Conservation (phyloP, 2,888 invertebrate species). For the Maniola hyperantus region DNA sequence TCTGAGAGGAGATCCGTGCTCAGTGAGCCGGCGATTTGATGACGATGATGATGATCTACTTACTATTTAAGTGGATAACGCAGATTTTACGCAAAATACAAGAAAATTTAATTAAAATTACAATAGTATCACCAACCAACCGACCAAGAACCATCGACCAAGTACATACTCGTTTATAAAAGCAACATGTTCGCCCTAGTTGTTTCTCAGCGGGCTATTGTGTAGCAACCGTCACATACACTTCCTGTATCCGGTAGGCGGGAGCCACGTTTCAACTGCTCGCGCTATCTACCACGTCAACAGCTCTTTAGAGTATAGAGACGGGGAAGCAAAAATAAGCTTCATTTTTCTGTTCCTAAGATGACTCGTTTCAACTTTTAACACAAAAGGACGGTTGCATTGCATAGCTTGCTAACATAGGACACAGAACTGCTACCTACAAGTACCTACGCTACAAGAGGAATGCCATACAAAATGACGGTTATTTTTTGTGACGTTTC, state of each 20-base stretch:
- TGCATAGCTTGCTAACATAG: background rate
- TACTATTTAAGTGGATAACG: background rate
- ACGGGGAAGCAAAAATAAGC: constrained; percentile 2
- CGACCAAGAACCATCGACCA: constrained; percentile 17
- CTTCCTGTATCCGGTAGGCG: constrained; percentile 60
- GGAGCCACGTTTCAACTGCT: constrained; percentile 45
- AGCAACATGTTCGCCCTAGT: constrained; percentile 38
- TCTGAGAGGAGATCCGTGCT: too few species aligned
- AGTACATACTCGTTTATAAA: constrained; percentile 24
- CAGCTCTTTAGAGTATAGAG: constrained; percentile 22
- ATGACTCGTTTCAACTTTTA: background rate
- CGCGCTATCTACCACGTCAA: constrained; percentile 38
- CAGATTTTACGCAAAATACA: background rate
- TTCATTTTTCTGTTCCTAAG: background rate
- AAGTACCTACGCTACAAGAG: too few species aligned
- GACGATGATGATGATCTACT: too few species aligned
- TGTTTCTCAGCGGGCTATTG: constrained; percentile 44
- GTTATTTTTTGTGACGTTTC: too few species aligned
- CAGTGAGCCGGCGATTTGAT: too few species aligned
- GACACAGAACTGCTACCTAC: background rate
- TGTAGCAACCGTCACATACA: constrained; percentile 59
- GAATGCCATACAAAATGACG: too few species aligned
- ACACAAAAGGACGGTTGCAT: background rate
- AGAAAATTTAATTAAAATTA: constrained; percentile 10
- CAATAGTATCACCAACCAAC: background rate